These are phyloP conservation scores for Serripes groenlandicus DNA, from an alignment of 2,888 invertebrate species.

Conservation along the genomic window DNA sequence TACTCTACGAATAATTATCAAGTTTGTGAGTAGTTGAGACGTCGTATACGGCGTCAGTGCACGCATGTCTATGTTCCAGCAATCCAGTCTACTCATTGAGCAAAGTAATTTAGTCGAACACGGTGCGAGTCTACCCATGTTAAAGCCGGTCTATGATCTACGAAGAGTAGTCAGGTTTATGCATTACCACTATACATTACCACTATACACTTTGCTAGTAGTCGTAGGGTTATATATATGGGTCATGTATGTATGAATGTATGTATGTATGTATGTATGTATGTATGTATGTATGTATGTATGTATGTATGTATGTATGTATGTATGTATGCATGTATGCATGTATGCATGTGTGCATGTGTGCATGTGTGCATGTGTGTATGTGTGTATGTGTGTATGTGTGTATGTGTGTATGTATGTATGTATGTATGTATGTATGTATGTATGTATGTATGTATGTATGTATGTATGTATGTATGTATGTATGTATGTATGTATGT, in stretches of 20 bases:
- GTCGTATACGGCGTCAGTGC: too few species aligned
- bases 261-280: conserved; percentile 21
- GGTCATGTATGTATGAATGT: neutral
- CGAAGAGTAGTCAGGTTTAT: too few species aligned
- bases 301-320: conserved; percentile 35
- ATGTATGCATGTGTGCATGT: conserved; percentile 42
- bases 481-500: conserved; percentile 21
- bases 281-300: conserved; percentile 29
- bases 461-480: conserved; percentile 4
- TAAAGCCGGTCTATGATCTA: too few species aligned
- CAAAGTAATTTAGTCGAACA: too few species aligned
- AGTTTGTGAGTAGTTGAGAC: too few species aligned
- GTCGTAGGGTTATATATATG: too few species aligned
- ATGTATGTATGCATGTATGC: conserved; percentile 40
- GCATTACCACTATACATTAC: too few species aligned
- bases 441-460: conserved; percentile 45
- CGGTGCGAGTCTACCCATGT: too few species aligned
- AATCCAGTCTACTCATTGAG: too few species aligned
- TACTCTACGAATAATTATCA: too few species aligned
- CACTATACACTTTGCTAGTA: too few species aligned
- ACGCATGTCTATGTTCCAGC: too few species aligned
- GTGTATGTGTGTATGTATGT: conserved; percentile 35
- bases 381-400: conserved; percentile 35
- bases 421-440: conserved; percentile 36
- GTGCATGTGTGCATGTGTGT: conserved; percentile 43